These are phyloP conservation scores for Mimas tiliae DNA, from an alignment of 2,888 invertebrate species.

Conservation along the genomic window DNA sequence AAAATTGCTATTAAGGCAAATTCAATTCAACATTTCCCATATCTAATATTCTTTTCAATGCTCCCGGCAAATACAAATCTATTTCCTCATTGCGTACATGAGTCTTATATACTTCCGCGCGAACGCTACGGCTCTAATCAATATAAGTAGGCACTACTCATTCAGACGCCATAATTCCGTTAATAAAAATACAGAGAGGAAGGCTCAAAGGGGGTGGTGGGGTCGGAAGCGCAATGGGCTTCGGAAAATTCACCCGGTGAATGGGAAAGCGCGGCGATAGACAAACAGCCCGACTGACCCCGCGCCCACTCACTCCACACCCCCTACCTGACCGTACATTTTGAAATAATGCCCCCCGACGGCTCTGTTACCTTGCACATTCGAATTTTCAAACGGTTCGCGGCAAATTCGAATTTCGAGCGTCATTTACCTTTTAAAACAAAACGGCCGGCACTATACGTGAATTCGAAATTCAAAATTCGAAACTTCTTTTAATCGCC, in stretches of 20 bases:
- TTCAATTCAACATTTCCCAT: constrained; percentile 7
- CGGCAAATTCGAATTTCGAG: constrained; percentile 39
- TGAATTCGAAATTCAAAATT: constrained; percentile 33
- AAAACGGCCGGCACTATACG: constrained; percentile 4
- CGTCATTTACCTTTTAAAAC: constrained; percentile 34
- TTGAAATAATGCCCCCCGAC: constrained; percentile 77
- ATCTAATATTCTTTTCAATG: constrained; percentile 23
- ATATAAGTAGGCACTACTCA: constrained; percentile 77
- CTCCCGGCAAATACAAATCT: constrained; percentile 21
- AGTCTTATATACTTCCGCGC: constrained; percentile 27
- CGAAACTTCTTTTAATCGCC: constrained; percentile 25
- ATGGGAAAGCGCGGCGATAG: constrained; percentile 83
- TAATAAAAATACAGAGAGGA: constrained; percentile 80
- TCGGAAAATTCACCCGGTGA: constrained; percentile 83
- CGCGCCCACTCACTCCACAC: constrained; percentile 52
- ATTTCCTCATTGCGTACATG: constrained; percentile 19
- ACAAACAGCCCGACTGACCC: constrained; percentile 80
- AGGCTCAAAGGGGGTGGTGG: constrained; percentile 60
- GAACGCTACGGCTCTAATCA: constrained; percentile 63
- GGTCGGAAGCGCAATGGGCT: constrained; percentile 75
- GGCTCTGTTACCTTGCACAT: constrained; percentile 51
- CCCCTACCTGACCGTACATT: constrained; percentile 69
- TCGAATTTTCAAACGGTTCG: constrained; percentile 28
- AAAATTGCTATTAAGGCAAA: background rate
- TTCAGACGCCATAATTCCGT: constrained; percentile 81